Conservation (phyloP, 2,888 invertebrate species). For the Phengaris alcon region DNA sequence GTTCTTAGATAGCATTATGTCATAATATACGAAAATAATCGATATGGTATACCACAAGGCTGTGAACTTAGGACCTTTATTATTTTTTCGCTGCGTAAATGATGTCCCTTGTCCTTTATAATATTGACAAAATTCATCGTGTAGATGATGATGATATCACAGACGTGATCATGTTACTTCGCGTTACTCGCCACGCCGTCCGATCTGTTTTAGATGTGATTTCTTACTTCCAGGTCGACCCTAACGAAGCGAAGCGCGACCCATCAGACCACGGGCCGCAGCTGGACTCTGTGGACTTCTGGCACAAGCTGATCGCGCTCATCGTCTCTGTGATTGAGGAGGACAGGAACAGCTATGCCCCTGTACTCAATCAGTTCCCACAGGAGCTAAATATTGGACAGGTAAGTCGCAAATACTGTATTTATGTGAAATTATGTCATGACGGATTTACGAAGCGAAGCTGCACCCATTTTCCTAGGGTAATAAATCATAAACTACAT, state of each 20-base stretch:
- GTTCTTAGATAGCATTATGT: not conserved
- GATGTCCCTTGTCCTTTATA: not conserved
- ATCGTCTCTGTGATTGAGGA: slow-evolving; percentile 99
- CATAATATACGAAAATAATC: not conserved
- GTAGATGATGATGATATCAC: no score
- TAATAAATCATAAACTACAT: no score
- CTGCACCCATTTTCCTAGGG: no score
- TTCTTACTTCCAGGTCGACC: slow-evolving; percentile 83
- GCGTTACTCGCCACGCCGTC: not conserved
- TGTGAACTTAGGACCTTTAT: not conserved
- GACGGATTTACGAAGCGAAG: no score
- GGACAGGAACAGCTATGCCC: slow-evolving; percentile 98
- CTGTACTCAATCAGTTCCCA: slow-evolving; percentile 98
- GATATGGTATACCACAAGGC: not conserved
- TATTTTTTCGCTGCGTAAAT: not conserved
- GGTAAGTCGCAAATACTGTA: slow-evolving; percentile 62
- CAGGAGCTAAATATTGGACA: slow-evolving; percentile 99
- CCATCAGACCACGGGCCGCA: slow-evolving; percentile 92
- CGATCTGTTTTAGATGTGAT: not conserved
- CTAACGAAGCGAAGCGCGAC: slow-evolving; percentile 92
- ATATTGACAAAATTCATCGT: no score
- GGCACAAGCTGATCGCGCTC: slow-evolving; percentile 98
- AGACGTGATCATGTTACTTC: not conserved
- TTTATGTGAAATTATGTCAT: no score
- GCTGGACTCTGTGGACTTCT: slow-evolving; percentile 95